These are phyloP conservation scores for Cyprinodon variegatus DNA, from an alignment of 2,113 vertebrate genomes.

Conservation along the genomic window DNA sequence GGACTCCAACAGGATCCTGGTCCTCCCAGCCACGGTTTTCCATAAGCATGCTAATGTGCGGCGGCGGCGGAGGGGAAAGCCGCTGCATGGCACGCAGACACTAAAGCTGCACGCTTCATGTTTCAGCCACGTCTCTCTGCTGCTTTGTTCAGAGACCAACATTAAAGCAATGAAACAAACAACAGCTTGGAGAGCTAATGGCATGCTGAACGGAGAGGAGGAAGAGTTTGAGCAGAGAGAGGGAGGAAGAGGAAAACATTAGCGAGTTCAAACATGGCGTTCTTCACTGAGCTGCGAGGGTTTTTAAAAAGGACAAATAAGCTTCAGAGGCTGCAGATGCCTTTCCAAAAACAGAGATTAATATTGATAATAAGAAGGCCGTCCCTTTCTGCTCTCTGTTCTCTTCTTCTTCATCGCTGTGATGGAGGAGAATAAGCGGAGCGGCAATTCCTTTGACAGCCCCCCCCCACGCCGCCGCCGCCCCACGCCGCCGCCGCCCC, in stretches of 20 bases:
- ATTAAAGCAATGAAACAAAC: slow-evolving; percentile 74
- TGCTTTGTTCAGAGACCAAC: slow-evolving; percentile 53
- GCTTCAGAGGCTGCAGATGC: slow-evolving; percentile 65
- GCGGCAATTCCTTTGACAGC: slow-evolving; percentile 69
- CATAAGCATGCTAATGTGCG: slow-evolving; percentile 12
- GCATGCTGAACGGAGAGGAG: slow-evolving; percentile 64
- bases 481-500: slow-evolving; percentile 51
- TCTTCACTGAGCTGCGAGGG: slow-evolving; percentile 56
- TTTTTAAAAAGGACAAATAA: slow-evolving; percentile 40
- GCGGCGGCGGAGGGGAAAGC: slow-evolving; percentile 5
- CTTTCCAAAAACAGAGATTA: slow-evolving; percentile 71
- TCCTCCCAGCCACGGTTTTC: slow-evolving; percentile 18
- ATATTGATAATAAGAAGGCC: slow-evolving; percentile 70
- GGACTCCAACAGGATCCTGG: slow-evolving; percentile 58
- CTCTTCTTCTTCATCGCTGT: slow-evolving; percentile 40
- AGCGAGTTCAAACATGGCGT: slow-evolving; percentile 73
- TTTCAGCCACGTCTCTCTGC: slow-evolving; percentile 38
- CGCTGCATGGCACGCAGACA: background rate
- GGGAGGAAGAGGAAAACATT: slow-evolving; percentile 49
- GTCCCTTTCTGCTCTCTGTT: slow-evolving; percentile 54
- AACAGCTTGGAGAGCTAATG: slow-evolving; percentile 76
- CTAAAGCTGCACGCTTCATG: slow-evolving; percentile 21
- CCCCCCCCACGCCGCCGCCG: slow-evolving; percentile 29
- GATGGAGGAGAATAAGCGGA: slow-evolving; percentile 60
- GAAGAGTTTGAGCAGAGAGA: slow-evolving; percentile 42